Base-by-base conservation (phyloP, 2,113 vertebrate species). In the Prunella fulvescens region DNA sequence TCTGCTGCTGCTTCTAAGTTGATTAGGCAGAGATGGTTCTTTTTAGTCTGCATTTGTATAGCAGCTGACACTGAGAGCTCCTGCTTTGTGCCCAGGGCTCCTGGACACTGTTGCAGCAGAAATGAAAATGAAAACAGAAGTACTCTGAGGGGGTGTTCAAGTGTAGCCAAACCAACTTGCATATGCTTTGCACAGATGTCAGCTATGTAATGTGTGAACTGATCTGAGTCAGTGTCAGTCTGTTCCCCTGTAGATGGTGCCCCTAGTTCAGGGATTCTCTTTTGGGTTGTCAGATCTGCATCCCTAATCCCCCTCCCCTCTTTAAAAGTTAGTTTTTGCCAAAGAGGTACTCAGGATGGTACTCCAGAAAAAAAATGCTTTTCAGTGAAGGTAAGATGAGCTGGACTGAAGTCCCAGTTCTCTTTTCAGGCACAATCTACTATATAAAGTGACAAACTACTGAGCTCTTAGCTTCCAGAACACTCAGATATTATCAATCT, bases 191-290 rank as follows among this genome's bases (percentile, higher is more conserved):
- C 74, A 40, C 50, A 88, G 64, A 82, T 67, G 79, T 80, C 85
- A 92, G 72, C 90, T 81, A 5, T 57, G 50, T 45, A 94, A 47
- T 5, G 7, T 6, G 39, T 40, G 81, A 86, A 88, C 40, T 53
- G 45, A 78, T 70, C 64, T 61, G 77, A 96, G 71, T 44, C 86
- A 77, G 73, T 71, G 47, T 93, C 74, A 51, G 85, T 31, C 76
- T 92, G 50, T 94, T 96, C 91, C 94, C 95, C 95, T 97, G 96
- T 95, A 96, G 94, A 96, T 96, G 96, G 95, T 97, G 96, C 94
- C 92, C 57, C 88, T 82, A 80, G 64, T 96, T 92, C 90, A 95
- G 77, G 56, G 86, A 90, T 96, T 90, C 28, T 90, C 45, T 92
- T 94, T 93, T 42, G 39, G 90, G 79, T 80, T 88, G 48, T 47